Conservation (phyloP, 1,140 invertebrate genomes). For the Helicoverpa armigera region DNA sequence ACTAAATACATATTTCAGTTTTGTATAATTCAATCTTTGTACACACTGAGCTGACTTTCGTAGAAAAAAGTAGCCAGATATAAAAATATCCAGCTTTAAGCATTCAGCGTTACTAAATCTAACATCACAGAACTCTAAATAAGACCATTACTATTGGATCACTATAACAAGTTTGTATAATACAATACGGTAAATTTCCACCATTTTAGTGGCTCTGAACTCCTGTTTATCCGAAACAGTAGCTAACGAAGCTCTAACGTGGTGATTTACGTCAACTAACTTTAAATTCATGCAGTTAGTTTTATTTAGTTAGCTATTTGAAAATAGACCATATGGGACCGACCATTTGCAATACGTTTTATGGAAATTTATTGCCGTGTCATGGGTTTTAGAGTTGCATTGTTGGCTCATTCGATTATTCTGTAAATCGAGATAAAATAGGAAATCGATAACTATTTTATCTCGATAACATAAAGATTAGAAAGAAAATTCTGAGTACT, state of each 20-base stretch:
- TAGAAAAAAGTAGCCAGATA: no score
- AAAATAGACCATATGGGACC: not conserved
- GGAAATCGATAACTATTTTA: no score
- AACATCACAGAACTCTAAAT: no score
- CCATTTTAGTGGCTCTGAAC: not conserved
- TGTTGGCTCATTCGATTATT: not conserved
- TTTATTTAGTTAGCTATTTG: slow-evolving; percentile 20
- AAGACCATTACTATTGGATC: no score
- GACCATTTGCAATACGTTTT: not conserved
- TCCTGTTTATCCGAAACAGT: slow-evolving; percentile 1
- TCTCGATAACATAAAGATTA: no score
- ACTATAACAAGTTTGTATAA: no score
- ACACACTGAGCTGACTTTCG: no score
- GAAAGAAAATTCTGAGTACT: no score
- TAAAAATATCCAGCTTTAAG: no score
- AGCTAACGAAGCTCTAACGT: slow-evolving; percentile 24
- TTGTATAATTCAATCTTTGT: no score
- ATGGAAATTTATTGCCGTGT: not conserved
- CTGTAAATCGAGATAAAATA: not conserved
- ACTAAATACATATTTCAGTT: no score
- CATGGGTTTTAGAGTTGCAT: not conserved
- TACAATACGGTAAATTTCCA: not conserved
- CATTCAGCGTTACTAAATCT: no score
- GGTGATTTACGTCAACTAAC: slow-evolving; percentile 18
- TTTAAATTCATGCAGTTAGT: slow-evolving; percentile 1